These are phyloP conservation scores for Laticauda colubrina DNA, from an alignment of 2,113 vertebrate species.

Conservation along the genomic window DNA sequence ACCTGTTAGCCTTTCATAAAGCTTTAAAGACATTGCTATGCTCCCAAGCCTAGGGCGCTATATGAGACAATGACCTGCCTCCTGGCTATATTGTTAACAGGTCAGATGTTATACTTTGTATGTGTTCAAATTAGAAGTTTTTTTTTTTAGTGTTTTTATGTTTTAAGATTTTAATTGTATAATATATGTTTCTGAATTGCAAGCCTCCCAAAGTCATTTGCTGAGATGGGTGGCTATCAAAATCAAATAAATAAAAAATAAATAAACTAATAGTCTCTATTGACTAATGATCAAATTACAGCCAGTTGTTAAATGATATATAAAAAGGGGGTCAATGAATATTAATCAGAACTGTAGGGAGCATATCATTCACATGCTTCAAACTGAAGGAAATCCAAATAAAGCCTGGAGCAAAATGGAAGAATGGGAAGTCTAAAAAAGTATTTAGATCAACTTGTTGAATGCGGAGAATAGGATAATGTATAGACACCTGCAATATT, in stretches of 20 bases:
- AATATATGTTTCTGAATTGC: background rate
- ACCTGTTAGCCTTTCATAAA: background rate
- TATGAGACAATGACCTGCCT: background rate
- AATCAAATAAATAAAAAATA: background rate
- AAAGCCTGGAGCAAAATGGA: background rate
- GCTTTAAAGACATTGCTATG: background rate
- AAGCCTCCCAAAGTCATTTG: background rate
- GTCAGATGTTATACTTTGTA: too few species aligned
- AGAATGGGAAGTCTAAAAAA: background rate
- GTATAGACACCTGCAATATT: background rate
- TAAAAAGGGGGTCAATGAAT: background rate
- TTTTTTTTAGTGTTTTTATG: too few species aligned
- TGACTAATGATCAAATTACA: background rate
- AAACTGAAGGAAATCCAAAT: background rate
- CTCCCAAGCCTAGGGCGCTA: background rate
- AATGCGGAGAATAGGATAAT: background rate
- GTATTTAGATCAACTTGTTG: background rate
- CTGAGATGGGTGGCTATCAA: background rate
- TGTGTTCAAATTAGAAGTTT: too few species aligned
- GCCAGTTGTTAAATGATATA: background rate
- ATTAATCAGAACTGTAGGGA: background rate
- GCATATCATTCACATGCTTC: background rate
- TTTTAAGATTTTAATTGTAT: background rate
- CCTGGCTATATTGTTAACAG: background rate
- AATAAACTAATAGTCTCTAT: background rate